A percentile compares a stretch with the other conserved stretches of the same genome.
phyloP scores from a whole-genome alignment of 2,888 invertebrate genomes.

The Dolichomitus sp. region DNA sequence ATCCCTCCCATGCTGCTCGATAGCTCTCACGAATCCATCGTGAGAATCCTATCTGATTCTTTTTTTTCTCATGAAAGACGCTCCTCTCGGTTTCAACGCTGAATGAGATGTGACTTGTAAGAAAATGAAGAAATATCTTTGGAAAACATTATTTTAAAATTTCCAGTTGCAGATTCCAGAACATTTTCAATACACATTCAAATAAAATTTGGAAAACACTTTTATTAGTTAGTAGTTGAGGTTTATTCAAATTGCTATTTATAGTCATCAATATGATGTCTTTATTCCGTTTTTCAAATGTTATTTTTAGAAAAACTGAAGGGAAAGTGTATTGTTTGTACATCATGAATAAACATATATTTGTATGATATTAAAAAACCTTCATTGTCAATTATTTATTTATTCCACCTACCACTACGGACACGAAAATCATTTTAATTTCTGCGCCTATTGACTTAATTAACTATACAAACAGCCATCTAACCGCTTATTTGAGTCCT shows the following conservation, averaged over 20 bases:
- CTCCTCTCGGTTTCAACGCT: neutral
- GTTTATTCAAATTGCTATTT: too few species aligned
- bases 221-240: neutral
- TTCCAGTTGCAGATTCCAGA: neutral
- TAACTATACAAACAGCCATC: too few species aligned
- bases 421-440: too few species aligned
- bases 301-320: too few species aligned
- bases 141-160: neutral
- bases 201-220: neutral
- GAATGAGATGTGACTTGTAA: neutral
- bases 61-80: neutral
- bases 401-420: too few species aligned
- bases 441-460: too few species aligned
- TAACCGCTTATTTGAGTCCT: neutral
- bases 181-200: neutral
- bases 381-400: too few species aligned
- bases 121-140: neutral
- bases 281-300: too few species aligned
- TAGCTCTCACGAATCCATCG: conserved; percentile 34
- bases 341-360: too few species aligned
- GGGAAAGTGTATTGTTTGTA: too few species aligned
- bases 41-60: conserved; percentile 13
- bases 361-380: too few species aligned
- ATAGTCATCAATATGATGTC: too few species aligned
- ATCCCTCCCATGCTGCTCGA: conserved; percentile 35